Conservation (phyloP, 2,888 invertebrate genomes). For the Mesorhabditis spiculigera region DNA sequence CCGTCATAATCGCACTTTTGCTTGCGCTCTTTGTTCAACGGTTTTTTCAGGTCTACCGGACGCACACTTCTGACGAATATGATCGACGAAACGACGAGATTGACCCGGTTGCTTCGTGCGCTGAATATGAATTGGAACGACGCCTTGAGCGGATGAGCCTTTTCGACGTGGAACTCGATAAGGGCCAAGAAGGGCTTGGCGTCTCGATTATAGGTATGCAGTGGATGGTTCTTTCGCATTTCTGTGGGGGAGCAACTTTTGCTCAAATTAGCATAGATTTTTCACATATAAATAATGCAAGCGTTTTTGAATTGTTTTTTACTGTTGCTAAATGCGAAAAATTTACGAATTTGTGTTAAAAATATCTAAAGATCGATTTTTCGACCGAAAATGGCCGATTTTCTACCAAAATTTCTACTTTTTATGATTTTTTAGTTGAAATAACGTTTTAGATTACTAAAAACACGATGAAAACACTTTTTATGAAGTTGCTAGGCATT, state of each 20-base stretch:
- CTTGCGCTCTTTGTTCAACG: too few relatives aligned
- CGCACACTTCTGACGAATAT: constrained; percentile 92
- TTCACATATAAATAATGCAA: too few relatives aligned
- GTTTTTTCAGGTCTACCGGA: constrained; percentile 73
- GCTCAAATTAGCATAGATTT: too few relatives aligned
- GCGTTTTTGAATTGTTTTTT: too few relatives aligned
- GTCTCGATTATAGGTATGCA: constrained; percentile 81
- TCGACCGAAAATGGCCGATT: neutral
- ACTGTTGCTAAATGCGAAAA: neutral
- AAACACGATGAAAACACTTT: too few relatives aligned
- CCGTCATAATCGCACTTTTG: too few relatives aligned
- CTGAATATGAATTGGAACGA: constrained; percentile 97
- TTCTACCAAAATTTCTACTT: too few relatives aligned
- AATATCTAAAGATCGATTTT: neutral
- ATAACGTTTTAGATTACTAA: neutral
- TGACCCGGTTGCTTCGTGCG: constrained; percentile 96
- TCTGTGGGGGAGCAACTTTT: too few relatives aligned
- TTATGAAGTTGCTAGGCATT: too few relatives aligned
- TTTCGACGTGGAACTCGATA: constrained; percentile 70
- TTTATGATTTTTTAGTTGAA: neutral
- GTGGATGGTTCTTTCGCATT: neutral
- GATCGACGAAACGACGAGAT: constrained; percentile 98
- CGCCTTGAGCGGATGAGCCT: constrained; percentile 98
- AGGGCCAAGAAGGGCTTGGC: constrained; percentile 84
- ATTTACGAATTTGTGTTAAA: too few relatives aligned